Base-by-base conservation (phyloP, 2,797 vertebrate genomes). In the Pteropus rufus region DNA sequence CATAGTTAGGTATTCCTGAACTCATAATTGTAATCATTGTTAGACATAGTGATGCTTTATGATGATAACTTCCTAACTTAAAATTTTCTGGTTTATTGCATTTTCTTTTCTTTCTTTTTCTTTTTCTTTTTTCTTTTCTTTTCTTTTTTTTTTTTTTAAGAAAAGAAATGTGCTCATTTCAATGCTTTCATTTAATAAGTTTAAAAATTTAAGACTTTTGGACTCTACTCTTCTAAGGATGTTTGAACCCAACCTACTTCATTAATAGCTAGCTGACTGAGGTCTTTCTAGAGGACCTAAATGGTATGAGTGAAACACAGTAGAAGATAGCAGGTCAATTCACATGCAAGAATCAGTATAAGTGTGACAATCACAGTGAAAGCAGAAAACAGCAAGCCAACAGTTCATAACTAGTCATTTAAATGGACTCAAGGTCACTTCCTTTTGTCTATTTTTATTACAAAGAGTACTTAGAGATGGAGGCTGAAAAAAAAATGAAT, bases 391-490 rank as follows among this genome's bases (percentile, higher is more conserved):
- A 76, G 86, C 23, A 89, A 91, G 72, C 31, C 54, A 84, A 44
- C 62, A 83, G 75, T 94, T 97, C 75, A 97, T 93, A n/a, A 86
- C 69, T 93, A 97, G 60, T 29, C 86, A 97, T 77, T 97, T 86
- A 65, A 49, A 97, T 65, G 15, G 76, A 81, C 52, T 76, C 64
- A 82, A 95, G 86, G 88, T 94, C 89, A 92, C 70, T 97, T 65
- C 19, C 58, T 86, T 95, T 93, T 90, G 79, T 94, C 39, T 29
- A 4, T 41, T 36, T 96, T 90, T 89, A n/a, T 93, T 86, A 83
- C 2, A 88, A 82, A 82, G 52, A 60, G 19, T 92, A 65, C n/a
- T 72, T 44, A 81, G 58, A 94, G 0, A 2, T 93, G 11, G 72
- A 21, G 80, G n/a, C 79, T 67, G n/a, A n/a, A 75, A 94, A 72